Conservation (phyloP, 2,888 invertebrate species). For the Campaea margaritaria region DNA sequence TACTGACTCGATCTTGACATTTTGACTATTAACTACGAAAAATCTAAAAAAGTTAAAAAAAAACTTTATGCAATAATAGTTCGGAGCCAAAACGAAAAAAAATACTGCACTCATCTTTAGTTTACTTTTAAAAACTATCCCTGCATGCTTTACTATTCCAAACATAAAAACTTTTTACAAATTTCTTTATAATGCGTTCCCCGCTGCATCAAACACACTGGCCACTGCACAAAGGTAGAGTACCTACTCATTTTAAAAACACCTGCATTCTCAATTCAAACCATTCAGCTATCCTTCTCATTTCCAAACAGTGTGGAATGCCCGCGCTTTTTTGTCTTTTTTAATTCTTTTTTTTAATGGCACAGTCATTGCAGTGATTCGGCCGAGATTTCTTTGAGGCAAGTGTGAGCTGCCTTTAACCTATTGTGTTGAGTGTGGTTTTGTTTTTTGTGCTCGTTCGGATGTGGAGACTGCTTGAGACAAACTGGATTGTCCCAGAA, state of each 20-base stretch:
- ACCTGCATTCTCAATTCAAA: conserved; percentile 46
- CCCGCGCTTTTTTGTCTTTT: conserved; percentile 46
- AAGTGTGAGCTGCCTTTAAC: conserved; percentile 48
- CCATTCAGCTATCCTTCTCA: conserved; percentile 58
- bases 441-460: too few species aligned
- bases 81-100: too few species aligned
- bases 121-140: too few species aligned
- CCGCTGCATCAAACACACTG: conserved; percentile 23
- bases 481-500: too few species aligned
- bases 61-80: too few species aligned
- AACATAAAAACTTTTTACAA: background rate
- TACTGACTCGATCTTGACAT: too few species aligned
- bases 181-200: conserved; percentile 14
- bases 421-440: conserved; percentile 19
- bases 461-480: too few species aligned
- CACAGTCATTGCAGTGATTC: conserved; percentile 34
- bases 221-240: conserved; percentile 17
- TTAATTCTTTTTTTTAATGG: conserved; percentile 42
- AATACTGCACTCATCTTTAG: too few species aligned
- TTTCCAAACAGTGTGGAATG: conserved; percentile 58
- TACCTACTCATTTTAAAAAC: conserved; percentile 26
- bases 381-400: conserved; percentile 37
- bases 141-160: background rate
- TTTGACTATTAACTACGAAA: too few species aligned
- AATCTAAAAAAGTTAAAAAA: too few species aligned